Conservation (phyloP, 2,113 vertebrate genomes). For the Chloroceryle aenea region DNA sequence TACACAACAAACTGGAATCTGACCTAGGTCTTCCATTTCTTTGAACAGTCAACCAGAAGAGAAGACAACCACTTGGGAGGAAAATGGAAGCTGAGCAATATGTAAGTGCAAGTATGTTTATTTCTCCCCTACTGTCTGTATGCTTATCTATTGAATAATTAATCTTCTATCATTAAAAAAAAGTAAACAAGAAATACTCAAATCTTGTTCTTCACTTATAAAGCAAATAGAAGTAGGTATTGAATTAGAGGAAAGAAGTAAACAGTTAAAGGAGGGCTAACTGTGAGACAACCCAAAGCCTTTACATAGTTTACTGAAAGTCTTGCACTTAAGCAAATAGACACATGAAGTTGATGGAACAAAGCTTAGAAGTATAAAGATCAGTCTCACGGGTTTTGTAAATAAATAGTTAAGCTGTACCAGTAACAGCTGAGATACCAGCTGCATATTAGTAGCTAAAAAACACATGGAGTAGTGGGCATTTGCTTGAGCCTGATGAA, state of each 20-base stretch:
- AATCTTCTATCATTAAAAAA: not conserved
- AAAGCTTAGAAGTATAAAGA: not conserved
- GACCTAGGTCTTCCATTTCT: not conserved
- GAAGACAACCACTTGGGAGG: not conserved
- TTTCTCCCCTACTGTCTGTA: not conserved
- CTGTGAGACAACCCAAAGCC: not conserved
- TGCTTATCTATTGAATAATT: not conserved
- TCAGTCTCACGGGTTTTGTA: not conserved
- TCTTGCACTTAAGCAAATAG: not conserved
- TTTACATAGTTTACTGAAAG: not conserved
- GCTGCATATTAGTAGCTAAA: not conserved
- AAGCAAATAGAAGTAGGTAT: not conserved
- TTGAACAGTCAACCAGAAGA: not conserved
- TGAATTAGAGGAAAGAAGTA: not conserved
- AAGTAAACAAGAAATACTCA: not conserved
- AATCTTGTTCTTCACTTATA: not conserved
- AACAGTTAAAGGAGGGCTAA: not conserved
- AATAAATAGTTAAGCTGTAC: not conserved
- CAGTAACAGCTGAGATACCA: not conserved
- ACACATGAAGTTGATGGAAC: not conserved
- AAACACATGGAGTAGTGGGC: not conserved
- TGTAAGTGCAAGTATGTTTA: not conserved
- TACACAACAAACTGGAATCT: no score
- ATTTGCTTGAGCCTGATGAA: not conserved
- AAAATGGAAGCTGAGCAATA: not conserved